These are phyloP conservation scores for Aethes cnicana DNA, from an alignment of 2,888 invertebrate genomes.

Conservation along the genomic window DNA sequence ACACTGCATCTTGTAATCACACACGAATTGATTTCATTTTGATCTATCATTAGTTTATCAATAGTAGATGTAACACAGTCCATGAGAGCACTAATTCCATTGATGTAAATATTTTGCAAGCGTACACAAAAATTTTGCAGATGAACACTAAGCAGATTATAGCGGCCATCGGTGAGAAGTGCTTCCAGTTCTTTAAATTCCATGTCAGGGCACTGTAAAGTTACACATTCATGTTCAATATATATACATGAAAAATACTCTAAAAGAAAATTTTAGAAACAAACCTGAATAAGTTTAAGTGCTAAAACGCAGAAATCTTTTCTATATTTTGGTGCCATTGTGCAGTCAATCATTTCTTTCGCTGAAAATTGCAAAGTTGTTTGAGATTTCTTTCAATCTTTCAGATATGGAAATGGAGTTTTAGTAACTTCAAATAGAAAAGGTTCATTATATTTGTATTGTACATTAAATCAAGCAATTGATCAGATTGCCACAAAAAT, in stretches of 20 bases:
- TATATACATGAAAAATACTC: slow-evolving; percentile 5
- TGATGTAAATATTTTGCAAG: slow-evolving; percentile 80
- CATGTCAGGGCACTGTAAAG: slow-evolving; percentile 88
- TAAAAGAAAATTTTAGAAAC: slow-evolving; percentile 1
- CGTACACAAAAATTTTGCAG: slow-evolving; percentile 83
- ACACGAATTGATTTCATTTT: slow-evolving; percentile 68
- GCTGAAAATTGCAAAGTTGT: slow-evolving; percentile 66
- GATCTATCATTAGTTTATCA: slow-evolving; percentile 83
- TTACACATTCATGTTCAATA: slow-evolving; percentile 6
- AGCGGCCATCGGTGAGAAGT: slow-evolving; percentile 84
- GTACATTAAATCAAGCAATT: no score
- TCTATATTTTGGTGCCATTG: slow-evolving; percentile 83
- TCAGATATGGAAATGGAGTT: no score
- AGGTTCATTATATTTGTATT: no score
- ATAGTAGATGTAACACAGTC: slow-evolving; percentile 83
- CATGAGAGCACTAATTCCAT: slow-evolving; percentile 85
- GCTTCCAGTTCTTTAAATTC: slow-evolving; percentile 85
- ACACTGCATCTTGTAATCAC: slow-evolving; percentile 86
- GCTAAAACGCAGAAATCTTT: slow-evolving; percentile 91
- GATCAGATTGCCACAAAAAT: no score
- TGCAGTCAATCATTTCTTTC: slow-evolving; percentile 74
- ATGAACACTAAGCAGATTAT: slow-evolving; percentile 80
- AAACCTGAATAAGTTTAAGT: slow-evolving; percentile 89
- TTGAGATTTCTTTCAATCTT: no score
- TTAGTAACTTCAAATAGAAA: no score